Evolutionary conservation across 37 sponge, comb jelly and placozoan species (phyloP), one percentile per base, ranked within the genome.

Genomic region (Corticium candelabrum): DNA sequence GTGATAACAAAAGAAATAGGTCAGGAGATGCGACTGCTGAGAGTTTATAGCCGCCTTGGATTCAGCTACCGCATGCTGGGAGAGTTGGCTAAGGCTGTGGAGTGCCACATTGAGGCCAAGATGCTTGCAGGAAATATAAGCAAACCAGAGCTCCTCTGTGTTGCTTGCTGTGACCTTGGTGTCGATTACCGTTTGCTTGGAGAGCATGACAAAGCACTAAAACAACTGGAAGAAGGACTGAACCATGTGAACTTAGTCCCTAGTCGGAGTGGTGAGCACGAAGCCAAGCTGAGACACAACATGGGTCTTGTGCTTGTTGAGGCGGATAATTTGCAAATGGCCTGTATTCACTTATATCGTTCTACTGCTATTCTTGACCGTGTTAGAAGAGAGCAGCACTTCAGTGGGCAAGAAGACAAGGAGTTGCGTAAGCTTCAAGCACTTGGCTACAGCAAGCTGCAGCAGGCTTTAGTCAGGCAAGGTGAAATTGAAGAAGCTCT

Each of bases 271-370:
- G 15, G 11, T 21, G 62, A 50, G 21, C 62, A 50, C 0, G 91
- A 94, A 37, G 94, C 91, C 0, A 90, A 89, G 75, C 80, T 92
- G n/a, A 82, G 90, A 41, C 89, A 92, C 77, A 86, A 87, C 81
- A 86, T 94, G 31, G 96, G 96, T 2, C 87, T 89, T 67, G 89
- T 89, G 15, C 84, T 80, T 56, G 86, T 89, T 76, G 79, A 91
- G 72, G 84, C 80, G 35, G 78, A 79, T 37, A 84, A 94, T 68
- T 77, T 74, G 70, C 78, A 84, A 21, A 50, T 67, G 7, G 84
- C 96, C 1, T 38, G 85, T 41, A 82, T 85, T 30, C 84, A 79
- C 36, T 85, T 94, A 37, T 83, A 84, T 40, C 81, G 84, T 68
- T 79, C 96, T 7, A 77, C 85, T 27, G 81, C 85, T 3, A 78